A percentile compares a stretch with the other conserved stretches of the same genome.
Conservation (phyloP, 2,113 vertebrate genomes). For the Oxyura jamaicensis region DNA sequence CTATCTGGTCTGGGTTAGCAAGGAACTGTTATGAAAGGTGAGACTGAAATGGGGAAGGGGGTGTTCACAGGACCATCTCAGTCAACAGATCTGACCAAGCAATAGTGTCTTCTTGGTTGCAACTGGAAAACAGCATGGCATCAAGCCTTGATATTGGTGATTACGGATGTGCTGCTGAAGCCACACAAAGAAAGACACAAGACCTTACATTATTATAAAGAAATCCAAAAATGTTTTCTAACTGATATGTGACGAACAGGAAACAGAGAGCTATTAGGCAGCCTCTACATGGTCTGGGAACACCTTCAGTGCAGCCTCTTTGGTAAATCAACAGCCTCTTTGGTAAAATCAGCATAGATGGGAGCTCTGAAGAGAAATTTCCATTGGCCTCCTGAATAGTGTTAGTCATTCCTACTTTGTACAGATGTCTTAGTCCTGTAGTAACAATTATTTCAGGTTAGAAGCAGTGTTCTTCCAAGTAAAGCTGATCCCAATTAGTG, state of each 20-base stretch:
- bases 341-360: not conserved
- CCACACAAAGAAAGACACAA: not conserved
- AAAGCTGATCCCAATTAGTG: not conserved
- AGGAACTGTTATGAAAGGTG: not conserved
- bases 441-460: not conserved
- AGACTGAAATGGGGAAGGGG: not conserved
- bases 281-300: not conserved
- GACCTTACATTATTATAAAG: not conserved
- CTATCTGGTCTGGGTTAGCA: not conserved
- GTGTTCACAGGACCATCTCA: fast-evolving
- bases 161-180: not conserved
- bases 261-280: not conserved
- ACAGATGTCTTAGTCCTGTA: not conserved
- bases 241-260: not conserved
- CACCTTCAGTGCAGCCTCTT: not conserved
- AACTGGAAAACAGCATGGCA: not conserved
- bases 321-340: not conserved
- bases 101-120: not conserved
- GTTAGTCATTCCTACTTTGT: not conserved
- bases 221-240: not conserved
- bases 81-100: not conserved
- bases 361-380: not conserved
- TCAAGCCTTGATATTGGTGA: not conserved
- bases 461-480: not conserved
- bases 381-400: not conserved